Evolutionary conservation across 2,888 invertebrate species (phyloP), one percentile per base, ranked within the genome.

Genomic region (Protula sp.): DNA sequence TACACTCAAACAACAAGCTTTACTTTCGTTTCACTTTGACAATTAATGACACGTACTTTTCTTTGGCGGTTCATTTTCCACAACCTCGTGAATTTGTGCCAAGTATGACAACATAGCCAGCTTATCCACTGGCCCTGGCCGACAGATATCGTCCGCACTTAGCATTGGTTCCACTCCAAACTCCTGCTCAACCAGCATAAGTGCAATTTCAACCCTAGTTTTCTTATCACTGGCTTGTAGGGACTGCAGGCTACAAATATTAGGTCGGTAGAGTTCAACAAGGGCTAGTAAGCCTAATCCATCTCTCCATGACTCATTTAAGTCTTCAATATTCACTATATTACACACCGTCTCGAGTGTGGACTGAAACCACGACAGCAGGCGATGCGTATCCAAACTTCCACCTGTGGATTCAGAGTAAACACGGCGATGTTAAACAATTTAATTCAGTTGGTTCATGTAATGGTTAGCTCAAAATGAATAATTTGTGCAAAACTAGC

Each of bases 251-350:
- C 19, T 19, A 14, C 9, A 38, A 9, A 38, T 9, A 3, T 38
- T 3, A 9, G 55, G 55, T 38, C 55, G 30, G 27, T 48, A 47
- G 5, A 4, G 9, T 29, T 56, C 26, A 3, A 56, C 14, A 3
- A 56, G 4, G 26, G 56, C 56, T 47, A 47, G 48, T 4, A 56
- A 30, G 3, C 26, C 56, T 5, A 47, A 48, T 3, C 56, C 56
- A 24, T 56, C 24, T 5, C 48, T 56, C 56, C 56, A 56, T 3
- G 56, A 56, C 48, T 47, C n/a, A n/a, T 14, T 3, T 9, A 56
- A 24, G 56, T 56, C 56, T 3, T 22, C 28, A 5, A 56, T 24
- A 3, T 14, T 5, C 4, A 56, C 47, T n/a, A 48, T n/a, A 19
- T 19, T 22, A n/a, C 28, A 47, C 27, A 19, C 26, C 26, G 14